Evolutionary conservation across 1,140 invertebrate genomes (phyloP).

Genomic region (Chymomyza costata): DNA sequence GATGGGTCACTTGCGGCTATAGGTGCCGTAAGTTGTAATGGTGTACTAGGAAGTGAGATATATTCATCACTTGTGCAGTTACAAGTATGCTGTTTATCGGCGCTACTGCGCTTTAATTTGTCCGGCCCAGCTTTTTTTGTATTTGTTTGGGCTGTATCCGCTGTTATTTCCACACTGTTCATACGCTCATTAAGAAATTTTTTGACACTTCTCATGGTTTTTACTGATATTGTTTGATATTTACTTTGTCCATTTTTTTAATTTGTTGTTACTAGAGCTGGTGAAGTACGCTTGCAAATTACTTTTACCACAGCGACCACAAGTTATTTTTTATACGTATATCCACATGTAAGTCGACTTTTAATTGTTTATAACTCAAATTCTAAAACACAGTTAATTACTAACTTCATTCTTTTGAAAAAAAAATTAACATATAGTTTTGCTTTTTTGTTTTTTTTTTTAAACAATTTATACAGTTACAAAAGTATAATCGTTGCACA

Average conservation of each 20-base stretch:
- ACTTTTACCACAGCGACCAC: too few species aligned
- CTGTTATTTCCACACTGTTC: slow-evolving; percentile 59
- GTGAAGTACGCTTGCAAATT: too few species aligned
- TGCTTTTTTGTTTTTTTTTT: too few species aligned
- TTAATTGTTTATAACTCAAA: too few species aligned
- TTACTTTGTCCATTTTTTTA: slow-evolving; percentile 5
- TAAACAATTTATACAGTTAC: too few species aligned
- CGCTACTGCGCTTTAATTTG: slow-evolving; percentile 37
- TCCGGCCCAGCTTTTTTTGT: slow-evolving; percentile 44
- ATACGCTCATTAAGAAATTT: slow-evolving; percentile 72
- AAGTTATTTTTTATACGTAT: too few species aligned
- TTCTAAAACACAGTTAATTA: too few species aligned
- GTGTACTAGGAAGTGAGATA: slow-evolving; percentile 50
- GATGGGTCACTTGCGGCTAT: slow-evolving; percentile 60
- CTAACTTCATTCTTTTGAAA: too few species aligned
- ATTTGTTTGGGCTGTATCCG: too few species aligned
- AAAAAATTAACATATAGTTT: too few species aligned
- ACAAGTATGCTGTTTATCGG: not conserved
- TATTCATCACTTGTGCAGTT: slow-evolving; percentile 7
- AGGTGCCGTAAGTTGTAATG: slow-evolving; percentile 45
- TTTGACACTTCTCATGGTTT: slow-evolving; percentile 68
- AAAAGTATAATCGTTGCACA: too few species aligned
- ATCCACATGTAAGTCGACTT: too few species aligned
- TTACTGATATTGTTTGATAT: slow-evolving; percentile 1
- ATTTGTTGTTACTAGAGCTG: not conserved